Evolutionary conservation across 2,888 invertebrate species (phyloP).

Genomic region (Operophtera brumata): DNA sequence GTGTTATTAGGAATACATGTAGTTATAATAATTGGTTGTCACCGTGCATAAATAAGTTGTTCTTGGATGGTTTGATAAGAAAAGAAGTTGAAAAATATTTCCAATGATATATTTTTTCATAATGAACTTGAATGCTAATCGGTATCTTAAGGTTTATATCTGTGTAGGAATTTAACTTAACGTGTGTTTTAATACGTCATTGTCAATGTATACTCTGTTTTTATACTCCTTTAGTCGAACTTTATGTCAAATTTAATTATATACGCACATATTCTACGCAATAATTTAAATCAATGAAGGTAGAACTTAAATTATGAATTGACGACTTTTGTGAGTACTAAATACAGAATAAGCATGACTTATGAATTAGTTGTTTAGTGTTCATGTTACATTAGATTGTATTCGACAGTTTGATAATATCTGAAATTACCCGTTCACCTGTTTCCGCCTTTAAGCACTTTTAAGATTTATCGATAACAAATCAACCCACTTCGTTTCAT

Average conservation of each 20-base stretch:
- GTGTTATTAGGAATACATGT: constrained; percentile 78
- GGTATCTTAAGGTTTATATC: constrained; percentile 77
- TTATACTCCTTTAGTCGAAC: constrained; percentile 24
- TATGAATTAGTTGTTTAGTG: constrained; percentile 76
- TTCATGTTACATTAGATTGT: constrained; percentile 79
- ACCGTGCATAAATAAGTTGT: constrained; percentile 78
- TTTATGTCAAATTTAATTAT: constrained; percentile 10
- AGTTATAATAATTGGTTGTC: constrained; percentile 79
- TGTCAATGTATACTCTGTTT: constrained; percentile 56
- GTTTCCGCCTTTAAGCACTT: constrained; percentile 68
- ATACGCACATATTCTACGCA: constrained; percentile 28
- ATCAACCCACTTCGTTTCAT: constrained; percentile 54
- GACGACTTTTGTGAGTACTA: constrained; percentile 22
- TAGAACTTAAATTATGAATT: not conserved
- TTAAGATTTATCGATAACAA: constrained; percentile 53
- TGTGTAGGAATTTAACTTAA: constrained; percentile 77
- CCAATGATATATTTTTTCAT: constrained; percentile 81
- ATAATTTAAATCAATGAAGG: not conserved
- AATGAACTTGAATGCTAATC: constrained; percentile 78
- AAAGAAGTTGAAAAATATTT: constrained; percentile 78
- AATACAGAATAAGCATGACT: constrained; percentile 57
- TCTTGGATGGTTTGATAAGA: constrained; percentile 77
- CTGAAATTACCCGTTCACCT: constrained; percentile 57
- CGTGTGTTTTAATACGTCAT: constrained; percentile 72
- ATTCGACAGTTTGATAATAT: constrained; percentile 63